Conservation (phyloP, 1,140 invertebrate species). For the Gryon sp. region DNA sequence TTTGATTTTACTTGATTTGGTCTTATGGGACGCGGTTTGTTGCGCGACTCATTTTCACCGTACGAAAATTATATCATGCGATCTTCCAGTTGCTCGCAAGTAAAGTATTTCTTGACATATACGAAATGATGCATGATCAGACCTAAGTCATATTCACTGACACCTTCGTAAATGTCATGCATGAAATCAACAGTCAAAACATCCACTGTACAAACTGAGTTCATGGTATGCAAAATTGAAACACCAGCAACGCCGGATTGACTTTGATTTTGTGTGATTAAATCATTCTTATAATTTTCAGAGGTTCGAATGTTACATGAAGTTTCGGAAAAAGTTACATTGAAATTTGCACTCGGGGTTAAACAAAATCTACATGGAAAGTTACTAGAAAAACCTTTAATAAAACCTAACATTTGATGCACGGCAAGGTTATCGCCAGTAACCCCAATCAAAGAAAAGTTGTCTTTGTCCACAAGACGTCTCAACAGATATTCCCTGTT, state of each 20-base stretch:
- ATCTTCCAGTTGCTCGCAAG: not conserved
- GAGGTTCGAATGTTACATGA: not conserved
- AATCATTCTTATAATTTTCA: not conserved
- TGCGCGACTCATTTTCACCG: constrained; percentile 16
- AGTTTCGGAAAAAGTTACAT: not conserved
- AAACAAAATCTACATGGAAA: constrained; percentile 45
- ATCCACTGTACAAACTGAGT: constrained; percentile 1
- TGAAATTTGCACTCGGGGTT: not conserved
- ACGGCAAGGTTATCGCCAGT: constrained; percentile 44
- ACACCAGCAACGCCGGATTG: too few relatives aligned
- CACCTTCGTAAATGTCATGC: constrained; percentile 11
- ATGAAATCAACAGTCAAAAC: constrained; percentile 12
- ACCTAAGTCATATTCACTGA: constrained; percentile 20
- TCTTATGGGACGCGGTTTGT: constrained; percentile 11
- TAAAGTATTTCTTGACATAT: not conserved
- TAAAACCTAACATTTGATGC: constrained; percentile 39
- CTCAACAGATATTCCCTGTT: constrained; percentile 32
- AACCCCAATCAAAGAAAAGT: constrained; percentile 34
- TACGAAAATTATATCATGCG: constrained; percentile 12
- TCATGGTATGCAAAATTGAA: too few relatives aligned
- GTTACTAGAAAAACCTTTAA: constrained; percentile 34
- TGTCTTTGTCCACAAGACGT: not conserved
- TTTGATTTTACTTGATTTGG: constrained; percentile 16
- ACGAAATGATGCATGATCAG: constrained; percentile 17
- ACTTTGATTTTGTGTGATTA: not conserved